Evolutionary conservation across 2,888 invertebrate genomes (phyloP).

Genomic region (Meganola albula): DNA sequence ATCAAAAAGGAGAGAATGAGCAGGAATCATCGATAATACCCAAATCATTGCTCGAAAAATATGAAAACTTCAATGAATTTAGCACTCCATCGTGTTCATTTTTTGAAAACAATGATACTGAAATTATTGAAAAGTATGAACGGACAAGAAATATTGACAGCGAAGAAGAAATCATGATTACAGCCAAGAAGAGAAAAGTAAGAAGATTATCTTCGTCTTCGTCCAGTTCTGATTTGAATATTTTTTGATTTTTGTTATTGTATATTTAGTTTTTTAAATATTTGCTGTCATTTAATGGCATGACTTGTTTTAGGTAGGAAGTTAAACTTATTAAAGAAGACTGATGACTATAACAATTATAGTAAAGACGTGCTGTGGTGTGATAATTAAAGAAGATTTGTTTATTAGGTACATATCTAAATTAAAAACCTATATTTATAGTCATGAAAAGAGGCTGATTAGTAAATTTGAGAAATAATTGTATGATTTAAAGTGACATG

Average conservation of each 20-base stretch:
- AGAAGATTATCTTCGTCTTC: conserved; percentile 1
- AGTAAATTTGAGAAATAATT: conserved; percentile 1
- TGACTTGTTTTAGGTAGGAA: background rate
- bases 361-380: background rate
- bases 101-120: conserved; percentile 2
- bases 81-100: conserved; percentile 3
- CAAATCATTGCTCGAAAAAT: conserved; percentile 4
- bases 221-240: background rate
- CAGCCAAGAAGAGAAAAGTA: conserved; percentile 4
- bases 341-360: background rate
- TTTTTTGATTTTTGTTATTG: too few species aligned
- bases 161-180: conserved; percentile 3
- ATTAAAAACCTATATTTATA: background rate
- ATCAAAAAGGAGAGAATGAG: conserved; percentile 2
- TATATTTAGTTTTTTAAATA: background rate
- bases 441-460: background rate
- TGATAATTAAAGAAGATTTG: background rate
- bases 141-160: conserved; percentile 1
- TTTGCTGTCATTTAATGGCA: background rate
- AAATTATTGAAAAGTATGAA: conserved; percentile 3
- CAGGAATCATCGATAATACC: conserved; percentile 4
- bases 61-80: conserved; percentile 2
- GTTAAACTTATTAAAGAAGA: background rate
- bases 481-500: background rate
- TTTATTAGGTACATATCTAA: background rate